These are phyloP conservation scores for Tethya wilhelma DNA, from an alignment of 37 sponge, comb jelly and placozoan genomes.

Conservation along the genomic window DNA sequence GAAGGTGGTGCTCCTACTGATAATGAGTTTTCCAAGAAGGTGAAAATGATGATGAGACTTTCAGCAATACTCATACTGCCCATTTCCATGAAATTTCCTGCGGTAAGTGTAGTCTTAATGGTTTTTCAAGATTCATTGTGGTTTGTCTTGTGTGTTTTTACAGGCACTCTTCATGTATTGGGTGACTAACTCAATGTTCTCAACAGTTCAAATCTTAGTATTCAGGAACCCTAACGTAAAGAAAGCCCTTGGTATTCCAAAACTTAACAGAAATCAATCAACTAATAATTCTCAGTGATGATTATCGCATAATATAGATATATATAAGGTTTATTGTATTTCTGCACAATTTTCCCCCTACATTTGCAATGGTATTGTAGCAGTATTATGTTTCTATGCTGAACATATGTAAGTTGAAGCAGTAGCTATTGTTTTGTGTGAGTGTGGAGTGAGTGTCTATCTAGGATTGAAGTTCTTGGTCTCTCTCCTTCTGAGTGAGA, in stretches of 20 bases:
- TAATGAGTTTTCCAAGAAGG: conserved; percentile 25
- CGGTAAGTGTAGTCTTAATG: conserved; percentile 56
- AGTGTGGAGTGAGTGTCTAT: no score
- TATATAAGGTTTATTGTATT: no score
- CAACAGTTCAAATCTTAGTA: conserved; percentile 55
- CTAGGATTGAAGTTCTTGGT: no score
- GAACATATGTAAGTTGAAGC: no score
- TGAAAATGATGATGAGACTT: conserved; percentile 56
- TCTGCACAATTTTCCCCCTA: no score
- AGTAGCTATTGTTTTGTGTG: no score
- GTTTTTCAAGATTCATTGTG: not conserved
- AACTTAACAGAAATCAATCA: not conserved
- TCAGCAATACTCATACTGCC: conserved; percentile 63
- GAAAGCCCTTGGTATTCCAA: conserved; percentile 64
- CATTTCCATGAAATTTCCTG: conserved; percentile 61
- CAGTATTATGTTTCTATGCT: no score
- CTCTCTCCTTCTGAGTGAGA: not conserved
- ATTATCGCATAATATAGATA: no score
- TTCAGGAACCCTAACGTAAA: conserved; percentile 53
- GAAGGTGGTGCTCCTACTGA: conserved; percentile 70
- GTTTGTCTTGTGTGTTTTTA: not conserved
- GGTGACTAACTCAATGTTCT: conserved; percentile 53
- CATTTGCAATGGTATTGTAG: not conserved
- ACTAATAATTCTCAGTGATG: no score
- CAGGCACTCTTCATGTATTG: conserved; percentile 84